These are phyloP conservation scores for Drosophila sechellia DNA, from an alignment of 1,140 invertebrate genomes.

Conservation along the genomic window DNA sequence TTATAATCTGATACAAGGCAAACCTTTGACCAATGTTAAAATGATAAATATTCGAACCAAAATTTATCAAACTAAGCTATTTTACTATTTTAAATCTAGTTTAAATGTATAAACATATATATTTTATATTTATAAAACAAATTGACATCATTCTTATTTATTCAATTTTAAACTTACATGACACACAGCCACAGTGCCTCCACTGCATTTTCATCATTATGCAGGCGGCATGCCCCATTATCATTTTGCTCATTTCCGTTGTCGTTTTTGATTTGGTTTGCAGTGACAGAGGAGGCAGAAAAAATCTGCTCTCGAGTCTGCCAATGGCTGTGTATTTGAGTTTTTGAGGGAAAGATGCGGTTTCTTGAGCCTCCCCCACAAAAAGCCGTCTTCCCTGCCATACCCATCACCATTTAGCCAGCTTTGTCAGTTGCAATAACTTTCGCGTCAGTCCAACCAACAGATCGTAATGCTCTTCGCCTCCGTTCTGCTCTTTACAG, in stretches of 20 bases:
- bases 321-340: slow-evolving; percentile 63
- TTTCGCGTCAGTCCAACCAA: slow-evolving; percentile 74
- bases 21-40: too few relatives aligned
- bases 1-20: too few relatives aligned
- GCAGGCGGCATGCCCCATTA: slow-evolving; percentile 69
- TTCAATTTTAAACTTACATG: not conserved
- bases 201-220: slow-evolving; percentile 57
- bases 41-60: too few relatives aligned
- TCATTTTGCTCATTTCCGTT: slow-evolving; percentile 76
- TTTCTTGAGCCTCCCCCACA: not conserved
- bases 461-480: slow-evolving; percentile 56
- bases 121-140: too few relatives aligned
- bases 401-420: slow-evolving; percentile 23
- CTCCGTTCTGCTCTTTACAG: slow-evolving; percentile 52
- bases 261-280: slow-evolving; percentile 49
- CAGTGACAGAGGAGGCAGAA: slow-evolving; percentile 1
- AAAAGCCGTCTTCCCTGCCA: not conserved
- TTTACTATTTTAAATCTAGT: too few relatives aligned
- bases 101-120: too few relatives aligned
- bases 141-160: not conserved
- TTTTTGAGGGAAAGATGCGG: not conserved
- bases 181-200: slow-evolving; percentile 13
- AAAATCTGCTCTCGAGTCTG: slow-evolving; percentile 25
- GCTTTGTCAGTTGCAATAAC: slow-evolving; percentile 76
- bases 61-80: too few relatives aligned